These are phyloP conservation scores for Cerastis leucographa DNA, from an alignment of 2,888 invertebrate species.

Conservation along the genomic window DNA sequence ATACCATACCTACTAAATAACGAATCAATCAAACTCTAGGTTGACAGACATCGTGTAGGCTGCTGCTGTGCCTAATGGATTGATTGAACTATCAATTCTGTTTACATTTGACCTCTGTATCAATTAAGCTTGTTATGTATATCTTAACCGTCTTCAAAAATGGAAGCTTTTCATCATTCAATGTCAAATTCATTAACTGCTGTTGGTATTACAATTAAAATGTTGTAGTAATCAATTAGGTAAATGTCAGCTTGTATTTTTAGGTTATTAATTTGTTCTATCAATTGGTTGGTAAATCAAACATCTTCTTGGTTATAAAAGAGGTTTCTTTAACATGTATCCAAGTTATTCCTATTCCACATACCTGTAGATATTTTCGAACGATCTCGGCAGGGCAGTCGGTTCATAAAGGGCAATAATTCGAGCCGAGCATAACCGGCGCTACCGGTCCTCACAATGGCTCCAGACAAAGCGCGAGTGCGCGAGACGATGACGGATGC, in stretches of 20 bases:
- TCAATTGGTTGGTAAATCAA: conserved; percentile 11
- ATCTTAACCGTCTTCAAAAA: conserved; percentile 59
- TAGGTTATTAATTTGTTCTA: conserved; percentile 26
- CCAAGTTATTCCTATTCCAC: conserved; percentile 34
- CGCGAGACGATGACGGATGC: conserved; percentile 82
- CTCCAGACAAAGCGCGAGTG: conserved; percentile 76
- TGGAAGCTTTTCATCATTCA: conserved; percentile 63
- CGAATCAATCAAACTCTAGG: conserved; percentile 63
- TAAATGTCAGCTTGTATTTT: conserved; percentile 27
- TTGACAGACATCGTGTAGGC: conserved; percentile 64
- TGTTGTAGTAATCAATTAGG: conserved; percentile 42
- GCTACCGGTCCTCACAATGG: conserved; percentile 84
- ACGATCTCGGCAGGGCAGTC: conserved; percentile 61
- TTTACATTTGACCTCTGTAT: conserved; percentile 64
- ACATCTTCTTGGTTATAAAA: neutral
- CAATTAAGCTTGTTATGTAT: conserved; percentile 66
- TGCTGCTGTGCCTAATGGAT: conserved; percentile 63
- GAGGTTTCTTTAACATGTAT: conserved; percentile 5
- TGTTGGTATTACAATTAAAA: conserved; percentile 44
- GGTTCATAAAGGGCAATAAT: conserved; percentile 81
- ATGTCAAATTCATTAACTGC: conserved; percentile 51
- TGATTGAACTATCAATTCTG: conserved; percentile 67
- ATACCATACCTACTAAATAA: conserved; percentile 42
- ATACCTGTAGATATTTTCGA: conserved; percentile 61
- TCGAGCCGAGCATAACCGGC: conserved; percentile 80